Evolutionary conservation across 2,113 vertebrate species (phyloP).

Genomic region (Callionymus lyra): DNA sequence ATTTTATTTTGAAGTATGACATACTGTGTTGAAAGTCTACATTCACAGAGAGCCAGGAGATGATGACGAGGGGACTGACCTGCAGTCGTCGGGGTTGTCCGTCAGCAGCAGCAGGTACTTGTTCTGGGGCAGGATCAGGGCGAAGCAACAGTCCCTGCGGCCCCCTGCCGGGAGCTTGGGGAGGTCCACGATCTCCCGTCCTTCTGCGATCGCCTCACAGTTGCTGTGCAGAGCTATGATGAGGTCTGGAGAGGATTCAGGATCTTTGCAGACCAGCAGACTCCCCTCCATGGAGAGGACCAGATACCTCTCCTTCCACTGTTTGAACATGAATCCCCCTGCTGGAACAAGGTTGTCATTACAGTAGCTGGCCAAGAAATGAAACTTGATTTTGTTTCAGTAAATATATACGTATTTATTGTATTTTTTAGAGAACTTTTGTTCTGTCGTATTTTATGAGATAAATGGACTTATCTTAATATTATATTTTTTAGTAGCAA

Average conservation of each 20-base stretch:
- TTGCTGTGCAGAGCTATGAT: slow-evolving; percentile 58
- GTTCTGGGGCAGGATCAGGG: slow-evolving; percentile 64
- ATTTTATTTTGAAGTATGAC: too few relatives aligned
- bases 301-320: slow-evolving; percentile 76
- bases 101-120: slow-evolving; percentile 69
- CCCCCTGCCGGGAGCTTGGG: slow-evolving; percentile 68
- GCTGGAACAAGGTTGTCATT: background rate
- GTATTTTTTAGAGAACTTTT: background rate
- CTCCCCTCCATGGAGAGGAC: slow-evolving; percentile 67
- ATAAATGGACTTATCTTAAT: background rate
- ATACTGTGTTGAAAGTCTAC: too few relatives aligned
- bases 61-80: slow-evolving; percentile 41
- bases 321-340: slow-evolving; percentile 79
- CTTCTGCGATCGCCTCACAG: slow-evolving; percentile 66
- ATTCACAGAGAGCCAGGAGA: too few relatives aligned
- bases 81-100: slow-evolving; percentile 67
- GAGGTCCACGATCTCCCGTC: slow-evolving; percentile 66
- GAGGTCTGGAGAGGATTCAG: slow-evolving; percentile 66
- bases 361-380: background rate
- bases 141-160: slow-evolving; percentile 72
- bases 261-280: slow-evolving; percentile 67
- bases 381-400: background rate
- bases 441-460: background rate
- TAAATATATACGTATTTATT: background rate
- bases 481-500: background rate